These are phyloP conservation scores for Biston stratarius DNA, from an alignment of 2,888 invertebrate genomes.

Conservation along the genomic window DNA sequence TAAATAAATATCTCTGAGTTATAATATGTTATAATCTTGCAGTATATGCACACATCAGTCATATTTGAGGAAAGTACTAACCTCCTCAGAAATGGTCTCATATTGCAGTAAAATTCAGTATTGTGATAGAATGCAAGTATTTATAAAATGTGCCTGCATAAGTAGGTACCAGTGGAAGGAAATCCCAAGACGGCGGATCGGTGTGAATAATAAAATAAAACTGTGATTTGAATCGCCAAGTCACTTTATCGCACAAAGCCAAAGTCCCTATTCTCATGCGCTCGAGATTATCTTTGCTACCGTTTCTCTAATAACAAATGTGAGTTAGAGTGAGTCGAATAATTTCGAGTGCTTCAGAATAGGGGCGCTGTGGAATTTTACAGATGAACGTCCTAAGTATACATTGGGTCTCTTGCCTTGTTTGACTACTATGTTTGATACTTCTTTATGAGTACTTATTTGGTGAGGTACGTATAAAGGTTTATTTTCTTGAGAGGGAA, in stretches of 20 bases:
- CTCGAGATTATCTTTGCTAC: not conserved
- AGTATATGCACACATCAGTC: too few relatives aligned
- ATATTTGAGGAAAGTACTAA: too few relatives aligned
- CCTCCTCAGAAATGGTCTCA: too few relatives aligned
- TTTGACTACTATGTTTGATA: conserved; percentile 39
- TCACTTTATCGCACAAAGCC: conserved; percentile 46
- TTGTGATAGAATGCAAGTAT: conserved; percentile 34
- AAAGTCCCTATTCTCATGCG: not conserved
- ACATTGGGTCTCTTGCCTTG: conserved; percentile 33
- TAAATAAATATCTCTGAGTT: too few relatives aligned
- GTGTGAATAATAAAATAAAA: conserved; percentile 48
- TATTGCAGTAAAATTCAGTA: not conserved
- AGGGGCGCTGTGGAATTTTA: conserved; percentile 44
- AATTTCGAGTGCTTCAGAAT: not conserved
- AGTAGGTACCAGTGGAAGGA: conserved; percentile 45
- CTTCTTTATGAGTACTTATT: conserved; percentile 20
- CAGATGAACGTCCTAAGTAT: conserved; percentile 42
- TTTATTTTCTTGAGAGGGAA: conserved; percentile 16
- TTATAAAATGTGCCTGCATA: conserved; percentile 34
- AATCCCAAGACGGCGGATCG: conserved; percentile 44
- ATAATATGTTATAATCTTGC: too few relatives aligned
- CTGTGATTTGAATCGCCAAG: conserved; percentile 51
- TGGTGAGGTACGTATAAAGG: not conserved
- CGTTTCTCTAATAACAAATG: not conserved
- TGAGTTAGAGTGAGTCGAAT: not conserved